phyloP scores from a whole-genome alignment of 2,888 invertebrate species.

The Eretmocerus hayati region DNA sequence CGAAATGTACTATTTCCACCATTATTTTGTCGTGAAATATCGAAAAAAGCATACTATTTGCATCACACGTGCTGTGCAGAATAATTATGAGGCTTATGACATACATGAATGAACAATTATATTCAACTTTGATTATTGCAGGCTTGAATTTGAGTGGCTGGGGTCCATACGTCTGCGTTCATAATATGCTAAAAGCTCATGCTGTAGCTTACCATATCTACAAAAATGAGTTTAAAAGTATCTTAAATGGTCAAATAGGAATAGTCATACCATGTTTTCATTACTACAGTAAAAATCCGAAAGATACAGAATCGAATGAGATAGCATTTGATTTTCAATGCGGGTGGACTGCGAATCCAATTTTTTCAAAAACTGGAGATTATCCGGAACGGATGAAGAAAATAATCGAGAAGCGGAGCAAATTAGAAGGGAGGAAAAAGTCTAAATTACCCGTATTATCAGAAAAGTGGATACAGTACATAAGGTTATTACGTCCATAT shows the following conservation, averaged over 20 bases:
- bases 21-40: too few relatives aligned
- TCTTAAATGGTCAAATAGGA: constrained; percentile 50
- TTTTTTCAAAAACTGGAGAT: constrained; percentile 48
- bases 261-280: constrained; percentile 13
- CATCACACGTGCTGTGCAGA: too few relatives aligned
- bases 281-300: constrained; percentile 22
- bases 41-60: too few relatives aligned
- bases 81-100: too few relatives aligned
- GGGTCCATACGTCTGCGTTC: constrained; percentile 58
- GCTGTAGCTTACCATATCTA: constrained; percentile 61
- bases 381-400: constrained; percentile 51
- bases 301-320: constrained; percentile 20
- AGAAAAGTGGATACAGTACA: constrained; percentile 52
- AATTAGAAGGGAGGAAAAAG: constrained; percentile 40
- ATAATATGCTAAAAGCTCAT: constrained; percentile 68
- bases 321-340: constrained; percentile 28
- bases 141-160: constrained; percentile 43
- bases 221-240: constrained; percentile 53
- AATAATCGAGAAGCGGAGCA: constrained; percentile 45
- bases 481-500: constrained; percentile 46
- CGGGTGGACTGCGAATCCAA: constrained; percentile 49
- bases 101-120: too few relatives aligned
- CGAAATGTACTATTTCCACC: too few relatives aligned
- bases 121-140: constrained; percentile 30
- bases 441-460: constrained; percentile 50